Evolutionary conservation across 1,140 invertebrate species (phyloP), one percentile per base, ranked within the genome.

Genomic region (Lepidostoma basale): DNA sequence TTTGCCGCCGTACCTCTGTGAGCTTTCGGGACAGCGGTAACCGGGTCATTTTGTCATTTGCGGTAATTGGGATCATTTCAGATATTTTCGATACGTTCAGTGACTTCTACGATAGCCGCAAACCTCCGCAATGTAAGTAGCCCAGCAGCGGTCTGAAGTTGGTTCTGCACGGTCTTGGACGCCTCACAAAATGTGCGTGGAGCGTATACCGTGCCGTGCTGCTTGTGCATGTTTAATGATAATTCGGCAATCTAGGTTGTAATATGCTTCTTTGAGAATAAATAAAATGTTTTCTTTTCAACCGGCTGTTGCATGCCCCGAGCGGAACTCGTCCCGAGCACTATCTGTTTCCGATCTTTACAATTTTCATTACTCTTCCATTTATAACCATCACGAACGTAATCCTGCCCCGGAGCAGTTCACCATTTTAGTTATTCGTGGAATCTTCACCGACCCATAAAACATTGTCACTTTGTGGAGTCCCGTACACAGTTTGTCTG

Each of bases 41-140:
- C 6, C 12, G 26, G 10, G 14, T 16, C 4, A 30, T 28, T 54
- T 30, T 54, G 18, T 54, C 49, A 54, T 30, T 54, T 54, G 49
- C 23, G 49, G 49, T 54, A 54, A 54, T 56, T 60, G 36, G 33
- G 22, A 60, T 36, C 40, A 18, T 73, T 73, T 63, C 67, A 73
- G 71, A 16, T 64, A 42, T 69, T 73, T 64, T 73, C 71, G n/a
- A 73, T 73, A 20, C 67, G 67, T 20, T 63, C 71, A 18, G 71
- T 73, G 42, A 63, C 63, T 9, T 73, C 71, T 4, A 69, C 67
- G 16, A 63, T 73, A n/a, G 65, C 71, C 9, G 71, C 67, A 6
- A 73, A 73, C 42, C 52, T 73, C 59, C 58, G 20, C 1, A 73
- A 73, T 30, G 73, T 74, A 68, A 70, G 68, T 73, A 59, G 45